These are phyloP conservation scores for Pachyseris speciosa DNA, from an alignment of 64 coral and sea anemone genomes.

Conservation along the genomic window DNA sequence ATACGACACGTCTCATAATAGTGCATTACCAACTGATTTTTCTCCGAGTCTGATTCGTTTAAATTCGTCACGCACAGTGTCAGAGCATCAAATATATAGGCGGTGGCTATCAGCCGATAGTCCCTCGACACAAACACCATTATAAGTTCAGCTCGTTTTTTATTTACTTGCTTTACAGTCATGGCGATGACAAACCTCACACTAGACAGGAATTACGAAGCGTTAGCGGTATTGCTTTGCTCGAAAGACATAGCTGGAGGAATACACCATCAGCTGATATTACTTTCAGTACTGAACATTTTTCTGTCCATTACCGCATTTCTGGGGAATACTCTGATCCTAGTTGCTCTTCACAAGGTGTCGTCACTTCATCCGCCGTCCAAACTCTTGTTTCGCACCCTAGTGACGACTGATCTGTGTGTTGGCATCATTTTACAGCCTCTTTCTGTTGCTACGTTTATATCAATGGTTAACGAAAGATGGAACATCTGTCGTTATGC, in stretches of 20 bases:
- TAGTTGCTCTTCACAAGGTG: not conserved
- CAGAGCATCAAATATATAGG: no score
- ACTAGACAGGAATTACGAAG: not conserved
- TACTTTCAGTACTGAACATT: not conserved
- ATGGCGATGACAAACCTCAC: no score
- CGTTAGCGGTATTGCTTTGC: not conserved
- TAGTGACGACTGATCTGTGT: not conserved
- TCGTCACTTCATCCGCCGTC: not conserved
- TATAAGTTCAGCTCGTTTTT: no score
- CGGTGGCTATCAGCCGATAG: no score
- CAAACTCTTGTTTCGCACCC: not conserved
- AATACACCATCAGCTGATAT: not conserved
- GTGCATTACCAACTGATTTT: no score
- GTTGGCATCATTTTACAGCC: not conserved
- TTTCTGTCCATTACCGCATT: not conserved
- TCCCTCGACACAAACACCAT: no score
- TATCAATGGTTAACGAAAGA: not conserved
- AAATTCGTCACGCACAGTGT: no score
- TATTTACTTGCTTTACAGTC: no score
- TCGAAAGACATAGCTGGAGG: not conserved
- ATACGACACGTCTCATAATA: no score
- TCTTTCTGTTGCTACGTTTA: not conserved
- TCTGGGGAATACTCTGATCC: constrained; percentile 5
- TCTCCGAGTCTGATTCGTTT: no score
- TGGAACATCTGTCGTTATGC: not conserved